Evolutionary conservation across 1,140 invertebrate genomes (phyloP).

Genomic region (Drosophila auraria): DNA sequence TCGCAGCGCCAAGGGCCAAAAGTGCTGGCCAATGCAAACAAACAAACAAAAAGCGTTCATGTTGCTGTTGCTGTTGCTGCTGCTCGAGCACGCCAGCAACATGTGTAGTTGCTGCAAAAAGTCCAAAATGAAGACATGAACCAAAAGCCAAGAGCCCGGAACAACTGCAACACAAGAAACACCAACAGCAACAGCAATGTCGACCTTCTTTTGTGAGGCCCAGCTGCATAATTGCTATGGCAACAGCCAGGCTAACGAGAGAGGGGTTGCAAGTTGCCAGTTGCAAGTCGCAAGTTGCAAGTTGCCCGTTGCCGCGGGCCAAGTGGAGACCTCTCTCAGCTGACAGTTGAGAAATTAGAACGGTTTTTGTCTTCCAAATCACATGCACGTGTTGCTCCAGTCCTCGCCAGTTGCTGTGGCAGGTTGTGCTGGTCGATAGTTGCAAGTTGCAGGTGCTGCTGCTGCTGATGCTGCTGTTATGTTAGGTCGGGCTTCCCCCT

Average conservation of each 20-base stretch:
- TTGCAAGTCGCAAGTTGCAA: conserved; percentile 9
- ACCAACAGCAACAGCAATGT: conserved; percentile 25
- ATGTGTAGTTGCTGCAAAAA: conserved; percentile 66
- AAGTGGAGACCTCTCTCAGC: conserved; percentile 59
- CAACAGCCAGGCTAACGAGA: conserved; percentile 72
- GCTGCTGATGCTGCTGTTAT: conserved; percentile 27
- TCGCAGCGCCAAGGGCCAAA: conserved; percentile 78
- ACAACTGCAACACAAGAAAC: conserved; percentile 5
- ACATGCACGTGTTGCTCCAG: conserved; percentile 75
- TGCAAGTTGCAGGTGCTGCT: conserved; percentile 33
- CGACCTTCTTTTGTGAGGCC: conserved; percentile 78
- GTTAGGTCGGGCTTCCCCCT: conserved; percentile 42
- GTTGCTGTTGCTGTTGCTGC: conserved; percentile 54
- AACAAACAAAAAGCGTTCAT: conserved; percentile 65
- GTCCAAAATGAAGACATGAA: conserved; percentile 79
- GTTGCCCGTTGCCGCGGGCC: conserved; percentile 24
- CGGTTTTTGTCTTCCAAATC: conserved; percentile 78
- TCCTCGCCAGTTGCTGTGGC: conserved; percentile 39
- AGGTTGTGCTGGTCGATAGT: conserved; percentile 30
- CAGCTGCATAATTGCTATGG: conserved; percentile 79
- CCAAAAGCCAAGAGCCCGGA: conserved; percentile 39
- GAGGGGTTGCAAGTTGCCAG: conserved; percentile 41
- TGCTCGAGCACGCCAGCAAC: conserved; percentile 64
- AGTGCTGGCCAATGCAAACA: conserved; percentile 78
- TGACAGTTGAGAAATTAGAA: conserved; percentile 84